These are phyloP conservation scores for Drosophila suzukii DNA, from an alignment of 1,140 invertebrate species.

Conservation along the genomic window DNA sequence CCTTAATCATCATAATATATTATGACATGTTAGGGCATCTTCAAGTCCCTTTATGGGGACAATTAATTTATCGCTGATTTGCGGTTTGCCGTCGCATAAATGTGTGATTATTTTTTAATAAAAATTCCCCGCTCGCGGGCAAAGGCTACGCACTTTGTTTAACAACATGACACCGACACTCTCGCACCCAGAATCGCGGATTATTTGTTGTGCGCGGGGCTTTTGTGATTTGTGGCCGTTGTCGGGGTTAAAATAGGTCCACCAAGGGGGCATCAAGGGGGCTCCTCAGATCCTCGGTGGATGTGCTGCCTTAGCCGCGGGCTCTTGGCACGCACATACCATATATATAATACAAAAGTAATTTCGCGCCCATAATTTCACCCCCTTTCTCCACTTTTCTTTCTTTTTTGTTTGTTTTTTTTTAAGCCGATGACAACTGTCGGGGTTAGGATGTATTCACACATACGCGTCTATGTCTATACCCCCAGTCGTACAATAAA, in stretches of 20 bases:
- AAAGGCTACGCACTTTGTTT: constrained; percentile 80
- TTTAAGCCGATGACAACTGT: constrained; percentile 77
- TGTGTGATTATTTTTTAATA: constrained; percentile 82
- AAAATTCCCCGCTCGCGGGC: constrained; percentile 62
- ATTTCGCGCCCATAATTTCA: constrained; percentile 67
- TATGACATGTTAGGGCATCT: constrained; percentile 7
- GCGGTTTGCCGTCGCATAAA: constrained; percentile 40
- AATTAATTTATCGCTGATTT: constrained; percentile 40
- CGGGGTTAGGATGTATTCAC: constrained; percentile 42
- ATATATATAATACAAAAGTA: constrained; percentile 68
- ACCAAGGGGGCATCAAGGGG: constrained; percentile 19
- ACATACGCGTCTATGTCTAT: constrained; percentile 6
- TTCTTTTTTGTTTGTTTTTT: constrained; percentile 8
- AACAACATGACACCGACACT: constrained; percentile 66
- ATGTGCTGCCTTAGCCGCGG: constrained; percentile 46
- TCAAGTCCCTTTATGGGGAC: constrained; percentile 1
- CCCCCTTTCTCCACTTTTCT: constrained; percentile 9
- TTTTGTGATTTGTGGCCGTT: constrained; percentile 72
- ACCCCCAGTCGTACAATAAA: constrained; percentile 35
- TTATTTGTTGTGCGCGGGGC: constrained; percentile 60
- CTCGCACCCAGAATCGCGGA: constrained; percentile 20
- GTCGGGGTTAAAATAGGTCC: constrained; percentile 79
- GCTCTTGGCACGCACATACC: constrained; percentile 48
- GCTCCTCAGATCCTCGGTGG: constrained; percentile 4
- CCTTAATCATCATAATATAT: no score